Conservation (phyloP, 1,140 invertebrate species). For the Dufourea novaeangliae region DNA sequence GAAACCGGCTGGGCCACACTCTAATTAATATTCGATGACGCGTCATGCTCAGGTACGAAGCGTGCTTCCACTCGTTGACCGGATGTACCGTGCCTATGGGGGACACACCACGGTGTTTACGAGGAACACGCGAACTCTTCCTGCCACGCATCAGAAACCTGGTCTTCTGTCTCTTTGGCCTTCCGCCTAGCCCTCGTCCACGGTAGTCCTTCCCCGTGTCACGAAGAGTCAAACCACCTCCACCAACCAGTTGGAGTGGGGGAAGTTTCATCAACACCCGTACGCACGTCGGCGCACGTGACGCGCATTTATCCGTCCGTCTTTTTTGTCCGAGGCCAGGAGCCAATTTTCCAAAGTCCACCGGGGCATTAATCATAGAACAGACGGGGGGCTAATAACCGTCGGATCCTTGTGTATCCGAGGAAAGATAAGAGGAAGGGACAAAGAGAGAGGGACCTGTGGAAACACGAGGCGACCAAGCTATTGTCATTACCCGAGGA, state of each 20-base stretch:
- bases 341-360: conserved; percentile 71
- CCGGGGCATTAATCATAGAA: conserved; percentile 65
- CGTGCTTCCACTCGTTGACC: conserved; percentile 44
- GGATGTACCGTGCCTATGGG: conserved; percentile 58
- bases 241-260: too few species aligned
- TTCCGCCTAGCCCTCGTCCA: neutral
- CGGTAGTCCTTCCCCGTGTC: conserved; percentile 16
- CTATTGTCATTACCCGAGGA: conserved; percentile 44
- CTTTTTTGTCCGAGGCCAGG: conserved; percentile 42
- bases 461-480: neutral
- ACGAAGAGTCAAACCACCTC: conserved; percentile 60
- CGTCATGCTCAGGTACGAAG: conserved; percentile 33
- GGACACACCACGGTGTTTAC: conserved; percentile 41
- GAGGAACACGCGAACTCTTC: conserved; percentile 67
- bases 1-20: conserved; percentile 27
- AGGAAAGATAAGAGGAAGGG: neutral
- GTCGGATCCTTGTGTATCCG: conserved; percentile 30
- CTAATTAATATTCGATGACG: conserved; percentile 62
- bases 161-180: neutral
- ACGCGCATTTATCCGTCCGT: conserved; percentile 75
- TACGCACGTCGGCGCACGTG: conserved; percentile 76
- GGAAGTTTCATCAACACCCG: conserved; percentile 75
- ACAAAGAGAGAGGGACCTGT: neutral
- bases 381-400: conserved; percentile 69
- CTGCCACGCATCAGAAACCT: conserved; percentile 42